Percentiles rank a stretch among this genome's conserved stretches.
Evolutionary conservation across 2,797 vertebrate species (phyloP).

Genomic region (Phaenicophaeus curvirostris): DNA sequence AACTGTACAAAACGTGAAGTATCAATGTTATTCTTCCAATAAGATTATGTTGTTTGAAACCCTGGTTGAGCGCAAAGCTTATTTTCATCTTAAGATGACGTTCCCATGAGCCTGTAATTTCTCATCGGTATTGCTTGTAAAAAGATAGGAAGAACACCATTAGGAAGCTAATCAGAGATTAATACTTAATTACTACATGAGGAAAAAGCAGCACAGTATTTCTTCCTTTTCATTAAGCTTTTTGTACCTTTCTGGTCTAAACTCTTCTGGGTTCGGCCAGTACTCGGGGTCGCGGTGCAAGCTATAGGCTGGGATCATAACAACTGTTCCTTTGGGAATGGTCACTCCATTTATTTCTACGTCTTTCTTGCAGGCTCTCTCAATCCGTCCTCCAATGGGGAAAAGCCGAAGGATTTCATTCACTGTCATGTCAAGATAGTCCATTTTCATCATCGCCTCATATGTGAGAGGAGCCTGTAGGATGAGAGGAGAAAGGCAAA

Average conservation of each 20-base stretch:
- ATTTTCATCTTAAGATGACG: background rate
- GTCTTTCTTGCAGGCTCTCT: conserved; percentile 73
- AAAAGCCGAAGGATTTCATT: conserved; percentile 70
- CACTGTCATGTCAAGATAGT: conserved; percentile 79
- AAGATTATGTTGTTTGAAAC: background rate
- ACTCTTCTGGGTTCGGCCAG: conserved; percentile 76
- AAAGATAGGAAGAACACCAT: conserved; percentile 20
- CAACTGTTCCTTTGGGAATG: conserved; percentile 68
- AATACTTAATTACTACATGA: conserved; percentile 19
- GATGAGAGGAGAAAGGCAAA: background rate
- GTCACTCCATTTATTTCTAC: conserved; percentile 72
- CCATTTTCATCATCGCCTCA: conserved; percentile 62
- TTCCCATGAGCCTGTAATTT: conserved; percentile 6
- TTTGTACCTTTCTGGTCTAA: conserved; percentile 79
- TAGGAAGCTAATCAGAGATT: conserved; percentile 50
- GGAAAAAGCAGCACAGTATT: background rate
- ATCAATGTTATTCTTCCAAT: background rate
- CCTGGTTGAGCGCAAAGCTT: background rate
- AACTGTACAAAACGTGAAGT: background rate
- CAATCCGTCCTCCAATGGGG: conserved; percentile 60
- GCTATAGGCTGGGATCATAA: conserved; percentile 9
- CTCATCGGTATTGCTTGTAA: background rate
- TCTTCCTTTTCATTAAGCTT: background rate
- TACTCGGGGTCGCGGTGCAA: conserved; percentile 46
- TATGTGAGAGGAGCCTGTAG: conserved; percentile 71